Base-by-base conservation (phyloP, 2,113 vertebrate species). In the Heterotis niloticus region DNA sequence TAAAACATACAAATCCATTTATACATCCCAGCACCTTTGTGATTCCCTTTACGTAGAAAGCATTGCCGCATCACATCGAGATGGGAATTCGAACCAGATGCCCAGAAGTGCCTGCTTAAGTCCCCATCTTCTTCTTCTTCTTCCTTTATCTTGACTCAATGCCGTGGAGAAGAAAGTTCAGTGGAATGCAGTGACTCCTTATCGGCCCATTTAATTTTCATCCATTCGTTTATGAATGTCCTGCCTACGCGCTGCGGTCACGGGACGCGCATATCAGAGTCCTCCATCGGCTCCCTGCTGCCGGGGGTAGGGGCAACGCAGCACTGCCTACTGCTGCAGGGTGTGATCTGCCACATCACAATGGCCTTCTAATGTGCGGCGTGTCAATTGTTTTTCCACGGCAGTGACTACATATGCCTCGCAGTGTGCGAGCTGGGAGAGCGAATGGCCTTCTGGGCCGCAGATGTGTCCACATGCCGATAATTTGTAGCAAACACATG, bases 201-300 rank as follows among this genome's bases (percentile, higher is more conserved):
- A 86, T 84, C 85, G 28, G 56, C 66, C 66, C 28, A 17, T 80
- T 82, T 84, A 82, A 86, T 84, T 84, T 78, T 51, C 12, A 24
- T 78, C 51, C 12, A 24, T 56, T 4, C 52, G 67, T 80, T 84
- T 82, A 82, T 86, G 57, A 64, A 60, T 54, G 71, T 28, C 14
- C 79, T 74, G 34, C 34, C 34, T 7, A 44, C 34, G 34, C 34
- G n/a, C 76, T 51, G 10, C 79, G 80, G 79, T 24, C 75, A 75
- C 51, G n/a, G 51, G 60, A 74, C 34, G n/a, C 10, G 60, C 70
- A 16, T 79, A 82, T 77, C 74, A 76, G 79, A 73, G 10, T 12
- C 18, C 67, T 24, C 78, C 60, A 59, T 52, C 72, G 80, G 20
- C 60, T 13, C 12, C 14, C 60, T 62, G 60, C 60, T 14, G 60